Base-by-base conservation (phyloP, 2,113 vertebrate species). In the Amia ocellicauda region DNA sequence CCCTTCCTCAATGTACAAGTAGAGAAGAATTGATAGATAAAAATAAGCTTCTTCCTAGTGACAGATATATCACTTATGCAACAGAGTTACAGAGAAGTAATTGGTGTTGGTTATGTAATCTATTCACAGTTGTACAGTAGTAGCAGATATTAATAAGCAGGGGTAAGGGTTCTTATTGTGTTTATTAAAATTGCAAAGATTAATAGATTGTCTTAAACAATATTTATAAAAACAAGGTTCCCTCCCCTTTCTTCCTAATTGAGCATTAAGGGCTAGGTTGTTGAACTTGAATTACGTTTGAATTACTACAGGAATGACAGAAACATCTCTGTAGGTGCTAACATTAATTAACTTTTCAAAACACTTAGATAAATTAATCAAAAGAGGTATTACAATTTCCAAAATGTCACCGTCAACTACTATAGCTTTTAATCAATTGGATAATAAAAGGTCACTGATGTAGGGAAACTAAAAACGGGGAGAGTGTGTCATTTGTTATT, bases 381-480 rank as follows among this genome's bases (percentile, higher is more conserved):
- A 74, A 53, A 56, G 76, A 82, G 77, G 73, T 82, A 81, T 76
- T 81, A 27, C 74, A 79, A 74, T 84, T 77, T 81, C 82, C 76
- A 54, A 90, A 88, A 89, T 88, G 85, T 73, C 85, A 84, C 71
- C 81, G 80, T 86, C 81, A 86, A 83, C 74, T 78, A 74, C 74
- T 69, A 74, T 11, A 67, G 71, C 80, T 76, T 85, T 89, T 85
- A 86, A 88, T 86, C 82, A 84, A 78, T 74, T 80, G 71, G 74
- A 79, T 77, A 78, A 78, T 62, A 73, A 86, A 90, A 90, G 83
- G 86, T 88, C 84, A 88, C 58, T 41, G 71, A 67, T 75, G 74
- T 73, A 67, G 76, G 26, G 74, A 74, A 62, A 73, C 72, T 62
- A 27, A 71, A 67, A 45, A 59, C 49, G 66, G 51, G 64, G 64